Evolutionary conservation across 1,140 invertebrate species (phyloP).

Genomic region (Ruditapes philippinarum): DNA sequence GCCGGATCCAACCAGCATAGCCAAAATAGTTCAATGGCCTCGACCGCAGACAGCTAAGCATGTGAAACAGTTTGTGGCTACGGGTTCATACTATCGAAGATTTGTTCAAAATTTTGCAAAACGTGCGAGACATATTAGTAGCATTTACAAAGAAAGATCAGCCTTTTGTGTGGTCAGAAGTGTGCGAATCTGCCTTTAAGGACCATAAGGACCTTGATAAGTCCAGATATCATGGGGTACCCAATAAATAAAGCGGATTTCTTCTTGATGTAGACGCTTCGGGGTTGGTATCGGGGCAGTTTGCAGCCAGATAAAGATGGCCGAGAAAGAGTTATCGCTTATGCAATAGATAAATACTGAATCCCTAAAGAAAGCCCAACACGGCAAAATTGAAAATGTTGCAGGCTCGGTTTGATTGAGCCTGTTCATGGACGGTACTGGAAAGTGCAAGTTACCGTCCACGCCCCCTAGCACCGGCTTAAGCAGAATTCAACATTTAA

Average conservation of each 20-base stretch:
- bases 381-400: too few relatives aligned
- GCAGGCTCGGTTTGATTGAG: too few relatives aligned
- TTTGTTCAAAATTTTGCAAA: constrained; percentile 59
- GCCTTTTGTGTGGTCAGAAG: constrained; percentile 53
- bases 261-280: constrained; percentile 74
- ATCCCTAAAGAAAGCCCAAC: too few relatives aligned
- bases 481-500: too few relatives aligned
- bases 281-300: constrained; percentile 75
- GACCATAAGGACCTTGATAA: neutral
- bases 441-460: too few relatives aligned
- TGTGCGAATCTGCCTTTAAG: constrained; percentile 14
- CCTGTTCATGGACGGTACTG: too few relatives aligned
- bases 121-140: constrained; percentile 58
- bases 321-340: constrained; percentile 69
- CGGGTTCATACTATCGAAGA: constrained; percentile 57
- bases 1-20: constrained; percentile 32
- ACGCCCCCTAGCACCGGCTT: too few relatives aligned
- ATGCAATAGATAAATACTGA: too few relatives aligned
- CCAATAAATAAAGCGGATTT: constrained; percentile 64
- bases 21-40: constrained; percentile 52
- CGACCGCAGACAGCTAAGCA: constrained; percentile 50
- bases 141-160: constrained; percentile 35
- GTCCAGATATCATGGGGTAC: constrained; percentile 29
- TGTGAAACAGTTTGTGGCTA: constrained; percentile 60
- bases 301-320: constrained; percentile 75